Conservation (phyloP, 2,888 invertebrate species). For the Chymomyza amoena region DNA sequence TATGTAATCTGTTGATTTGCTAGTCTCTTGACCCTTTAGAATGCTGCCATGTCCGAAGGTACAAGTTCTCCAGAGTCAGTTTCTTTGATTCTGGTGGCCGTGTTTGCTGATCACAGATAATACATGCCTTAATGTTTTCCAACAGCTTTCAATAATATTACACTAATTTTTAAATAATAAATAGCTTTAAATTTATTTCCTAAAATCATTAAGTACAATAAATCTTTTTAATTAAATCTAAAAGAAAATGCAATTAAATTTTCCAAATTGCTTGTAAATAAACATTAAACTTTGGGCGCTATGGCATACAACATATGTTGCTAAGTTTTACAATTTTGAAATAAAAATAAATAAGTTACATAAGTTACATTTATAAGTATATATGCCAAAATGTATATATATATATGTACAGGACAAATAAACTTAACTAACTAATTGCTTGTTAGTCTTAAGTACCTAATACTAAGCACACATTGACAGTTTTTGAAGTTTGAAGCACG, state of each 20-base stretch:
- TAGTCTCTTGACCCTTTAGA: no score
- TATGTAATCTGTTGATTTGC: no score
- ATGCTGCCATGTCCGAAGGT: no score
- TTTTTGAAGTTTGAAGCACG: not conserved
- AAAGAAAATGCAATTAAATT: conserved; percentile 50
- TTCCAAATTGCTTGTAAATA: conserved; percentile 23
- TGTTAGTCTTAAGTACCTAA: not conserved
- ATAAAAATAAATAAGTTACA: not conserved
- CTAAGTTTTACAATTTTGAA: not conserved
- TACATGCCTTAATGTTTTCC: no score
- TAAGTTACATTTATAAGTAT: not conserved
- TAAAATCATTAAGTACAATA: conserved; percentile 50
- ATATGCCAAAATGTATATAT: not conserved
- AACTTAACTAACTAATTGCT: conserved; percentile 38
- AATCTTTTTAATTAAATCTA: conserved; percentile 28
- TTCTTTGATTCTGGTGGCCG: no score
- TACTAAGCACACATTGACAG: not conserved
- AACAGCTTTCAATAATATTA: not conserved
- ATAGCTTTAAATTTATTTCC: conserved; percentile 49
- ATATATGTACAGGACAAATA: not conserved
- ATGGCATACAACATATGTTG: conserved; percentile 15
- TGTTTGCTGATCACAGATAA: no score
- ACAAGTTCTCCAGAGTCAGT: no score
- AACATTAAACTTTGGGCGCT: conserved; percentile 25
- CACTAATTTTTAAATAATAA: conserved; percentile 13